A percentile compares a stretch with the other conserved stretches of the same genome.
These are phyloP conservation scores for Vanessa atalanta DNA, from an alignment of 1,140 invertebrate species.

Conservation along the genomic window DNA sequence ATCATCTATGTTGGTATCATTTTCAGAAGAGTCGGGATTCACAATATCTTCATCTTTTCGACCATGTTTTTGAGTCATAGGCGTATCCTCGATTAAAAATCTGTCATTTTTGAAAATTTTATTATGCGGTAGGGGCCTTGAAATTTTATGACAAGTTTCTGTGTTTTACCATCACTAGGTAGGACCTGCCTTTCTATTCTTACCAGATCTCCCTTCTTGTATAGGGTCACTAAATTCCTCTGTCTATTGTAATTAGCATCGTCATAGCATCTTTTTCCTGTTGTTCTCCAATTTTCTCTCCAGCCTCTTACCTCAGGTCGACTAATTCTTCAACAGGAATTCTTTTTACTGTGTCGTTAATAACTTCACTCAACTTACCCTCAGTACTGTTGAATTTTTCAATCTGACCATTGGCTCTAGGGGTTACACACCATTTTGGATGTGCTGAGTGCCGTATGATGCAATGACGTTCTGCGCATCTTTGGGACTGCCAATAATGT, in stretches of 20 bases:
- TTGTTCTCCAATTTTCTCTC: slow-evolving; percentile 34
- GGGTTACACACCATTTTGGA: slow-evolving; percentile 43
- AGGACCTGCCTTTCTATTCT: slow-evolving; percentile 34
- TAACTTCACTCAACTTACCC: slow-evolving; percentile 34
- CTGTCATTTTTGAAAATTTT: slow-evolving; percentile 43
- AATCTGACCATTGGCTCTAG: slow-evolving; percentile 41
- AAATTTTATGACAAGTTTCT: slow-evolving; percentile 42
- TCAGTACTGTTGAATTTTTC: slow-evolving; percentile 18
- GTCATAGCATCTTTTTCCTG: slow-evolving; percentile 36
- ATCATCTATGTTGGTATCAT: slow-evolving; percentile 6
- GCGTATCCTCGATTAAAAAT: no score
- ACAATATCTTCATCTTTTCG: no score
- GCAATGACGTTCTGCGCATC: slow-evolving; percentile 37
- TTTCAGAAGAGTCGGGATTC: slow-evolving; percentile 16
- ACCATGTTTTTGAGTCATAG: no score
- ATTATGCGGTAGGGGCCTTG: slow-evolving; percentile 42
- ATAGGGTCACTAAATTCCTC: slow-evolving; percentile 29
- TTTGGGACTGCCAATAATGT: slow-evolving; percentile 57
- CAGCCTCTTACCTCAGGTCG: slow-evolving; percentile 1
- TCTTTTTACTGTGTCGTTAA: slow-evolving; percentile 28
- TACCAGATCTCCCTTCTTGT: slow-evolving; percentile 38
- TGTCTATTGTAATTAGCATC: slow-evolving; percentile 34
- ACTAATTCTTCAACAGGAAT: slow-evolving; percentile 9
- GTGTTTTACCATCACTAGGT: slow-evolving; percentile 38
- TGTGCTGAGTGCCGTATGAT: slow-evolving; percentile 40